These are phyloP conservation scores for Ochropleura plecta DNA, from an alignment of 2,888 invertebrate genomes.

Conservation along the genomic window DNA sequence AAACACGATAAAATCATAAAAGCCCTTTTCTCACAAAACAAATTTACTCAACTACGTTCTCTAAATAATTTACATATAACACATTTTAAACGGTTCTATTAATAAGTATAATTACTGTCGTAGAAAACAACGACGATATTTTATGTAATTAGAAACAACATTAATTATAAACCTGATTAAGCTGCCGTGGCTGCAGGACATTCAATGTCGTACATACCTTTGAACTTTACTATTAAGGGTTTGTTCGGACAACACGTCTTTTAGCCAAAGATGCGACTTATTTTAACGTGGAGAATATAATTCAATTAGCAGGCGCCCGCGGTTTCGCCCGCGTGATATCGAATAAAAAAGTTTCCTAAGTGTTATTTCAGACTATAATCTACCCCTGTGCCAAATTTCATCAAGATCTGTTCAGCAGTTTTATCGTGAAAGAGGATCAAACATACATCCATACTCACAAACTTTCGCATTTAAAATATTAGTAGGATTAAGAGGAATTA, in stretches of 20 bases:
- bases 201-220: constrained; percentile 47
- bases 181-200: constrained; percentile 56
- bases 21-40: constrained; percentile 13
- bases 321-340: no score
- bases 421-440: no score
- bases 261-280: constrained; percentile 2
- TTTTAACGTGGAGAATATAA: neutral
- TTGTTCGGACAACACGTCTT: constrained; percentile 18
- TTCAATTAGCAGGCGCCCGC: neutral
- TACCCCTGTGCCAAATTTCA: no score
- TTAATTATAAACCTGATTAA: constrained; percentile 60
- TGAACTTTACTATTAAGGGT: constrained; percentile 21
- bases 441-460: no score
- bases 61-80: constrained; percentile 55
- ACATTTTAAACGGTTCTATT: constrained; percentile 51
- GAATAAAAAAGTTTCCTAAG: no score
- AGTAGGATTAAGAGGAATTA: no score
- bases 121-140: constrained; percentile 21
- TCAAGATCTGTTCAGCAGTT: no score
- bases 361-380: no score
- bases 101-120: constrained; percentile 40
- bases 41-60: constrained; percentile 11
- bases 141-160: constrained; percentile 46
- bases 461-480: no score
- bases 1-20: constrained; percentile 24